Conservation (phyloP, 1,140 invertebrate genomes). For the Meteorus sp. region DNA sequence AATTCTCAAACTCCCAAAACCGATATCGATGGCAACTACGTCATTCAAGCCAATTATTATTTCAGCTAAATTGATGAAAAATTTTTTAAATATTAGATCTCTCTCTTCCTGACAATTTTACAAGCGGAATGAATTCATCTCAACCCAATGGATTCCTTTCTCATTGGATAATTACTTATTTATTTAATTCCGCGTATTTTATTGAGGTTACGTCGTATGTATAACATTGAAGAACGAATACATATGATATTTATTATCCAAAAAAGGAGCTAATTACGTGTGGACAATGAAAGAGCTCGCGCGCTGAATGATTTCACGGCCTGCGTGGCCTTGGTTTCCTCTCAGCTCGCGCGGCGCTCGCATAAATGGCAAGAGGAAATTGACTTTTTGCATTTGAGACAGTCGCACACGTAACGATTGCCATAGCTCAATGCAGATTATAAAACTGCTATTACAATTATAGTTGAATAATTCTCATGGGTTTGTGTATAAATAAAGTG, state of each 20-base stretch:
- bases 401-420: constrained; percentile 17
- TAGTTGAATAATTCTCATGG: constrained; percentile 1
- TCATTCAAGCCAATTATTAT: too few relatives aligned
- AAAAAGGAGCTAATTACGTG: constrained; percentile 25
- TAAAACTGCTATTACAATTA: constrained; percentile 8
- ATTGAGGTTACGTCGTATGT: too few relatives aligned
- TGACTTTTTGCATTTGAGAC: constrained; percentile 31
- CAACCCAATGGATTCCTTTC: too few relatives aligned
- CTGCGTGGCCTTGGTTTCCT: constrained; percentile 8
- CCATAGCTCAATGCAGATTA: constrained; percentile 32
- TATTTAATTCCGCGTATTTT: not conserved
- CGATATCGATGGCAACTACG: too few relatives aligned
- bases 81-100: too few relatives aligned
- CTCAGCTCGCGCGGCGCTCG: not conserved
- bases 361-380: constrained; percentile 44
- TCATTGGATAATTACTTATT: too few relatives aligned
- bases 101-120: too few relatives aligned
- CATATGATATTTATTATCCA: too few relatives aligned
- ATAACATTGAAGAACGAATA: too few relatives aligned
- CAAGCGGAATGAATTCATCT: too few relatives aligned
- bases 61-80: too few relatives aligned
- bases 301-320: constrained; percentile 6
- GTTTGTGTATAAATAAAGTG: not conserved
- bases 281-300: not conserved
- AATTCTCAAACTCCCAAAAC: too few relatives aligned